Evolutionary conservation across 2,888 invertebrate species (phyloP).

Genomic region (Caenorhabditis uteleia): DNA sequence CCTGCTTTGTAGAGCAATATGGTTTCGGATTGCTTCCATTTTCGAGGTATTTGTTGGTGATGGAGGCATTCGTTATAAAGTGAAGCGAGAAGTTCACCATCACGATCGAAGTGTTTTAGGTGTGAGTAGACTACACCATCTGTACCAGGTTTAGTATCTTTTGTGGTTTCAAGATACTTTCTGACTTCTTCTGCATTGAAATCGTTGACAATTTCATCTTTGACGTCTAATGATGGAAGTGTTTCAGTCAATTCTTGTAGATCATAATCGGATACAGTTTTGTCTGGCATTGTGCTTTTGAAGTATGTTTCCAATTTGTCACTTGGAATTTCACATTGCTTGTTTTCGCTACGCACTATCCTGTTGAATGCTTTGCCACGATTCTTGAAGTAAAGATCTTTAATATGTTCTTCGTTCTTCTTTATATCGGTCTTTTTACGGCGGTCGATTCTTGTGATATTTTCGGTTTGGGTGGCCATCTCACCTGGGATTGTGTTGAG

Average conservation of each 20-base stretch:
- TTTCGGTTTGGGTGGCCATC: conserved; percentile 11
- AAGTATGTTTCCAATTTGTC: conserved; percentile 6
- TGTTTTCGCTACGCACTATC: too few relatives aligned
- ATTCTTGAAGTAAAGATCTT: too few relatives aligned
- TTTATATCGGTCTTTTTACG: too few relatives aligned
- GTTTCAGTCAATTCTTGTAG: conserved; percentile 1
- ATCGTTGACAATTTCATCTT: neutral
- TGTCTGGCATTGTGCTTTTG: neutral
- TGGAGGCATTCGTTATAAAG: conserved; percentile 1
- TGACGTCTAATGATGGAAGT: neutral
- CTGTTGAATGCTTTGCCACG: too few relatives aligned
- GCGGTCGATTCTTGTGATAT: neutral
- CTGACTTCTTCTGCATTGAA: neutral
- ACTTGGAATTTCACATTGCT: conserved; percentile 1
- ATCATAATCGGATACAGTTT: conserved; percentile 4
- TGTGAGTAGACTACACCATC: neutral
- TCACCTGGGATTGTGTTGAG: conserved; percentile 1
- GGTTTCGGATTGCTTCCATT: conserved; percentile 9
- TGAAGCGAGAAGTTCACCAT: neutral
- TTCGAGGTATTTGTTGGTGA: neutral
- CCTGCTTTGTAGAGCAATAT: conserved; percentile 2
- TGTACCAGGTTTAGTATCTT: conserved; percentile 1
- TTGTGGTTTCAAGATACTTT: neutral
- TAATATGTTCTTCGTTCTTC: too few relatives aligned
- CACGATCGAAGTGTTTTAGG: conserved; percentile 1